phyloP scores from a whole-genome alignment of 1,140 invertebrate species.

The Luehdorfia chinensis region DNA sequence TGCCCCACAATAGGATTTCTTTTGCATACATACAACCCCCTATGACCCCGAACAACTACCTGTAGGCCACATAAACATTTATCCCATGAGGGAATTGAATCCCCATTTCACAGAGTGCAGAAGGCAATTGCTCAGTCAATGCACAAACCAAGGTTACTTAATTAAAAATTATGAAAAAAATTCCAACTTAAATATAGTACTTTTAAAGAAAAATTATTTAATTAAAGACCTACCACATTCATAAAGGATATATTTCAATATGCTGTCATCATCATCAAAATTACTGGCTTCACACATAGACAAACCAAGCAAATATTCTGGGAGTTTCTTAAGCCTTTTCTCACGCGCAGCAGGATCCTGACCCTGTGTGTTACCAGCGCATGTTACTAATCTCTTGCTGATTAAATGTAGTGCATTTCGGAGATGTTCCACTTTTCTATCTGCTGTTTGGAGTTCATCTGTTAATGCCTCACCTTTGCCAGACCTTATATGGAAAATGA shows the following conservation, averaged over 20 bases:
- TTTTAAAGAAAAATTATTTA: too few relatives aligned
- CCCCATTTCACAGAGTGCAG: too few relatives aligned
- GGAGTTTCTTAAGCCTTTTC: conserved; percentile 82
- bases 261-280: conserved; percentile 78
- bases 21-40: too few relatives aligned
- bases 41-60: too few relatives aligned
- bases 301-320: conserved; percentile 77
- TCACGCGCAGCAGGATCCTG: conserved; percentile 84
- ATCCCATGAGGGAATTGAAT: too few relatives aligned
- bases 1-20: too few relatives aligned
- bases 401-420: conserved; percentile 84
- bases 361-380: conserved; percentile 70
- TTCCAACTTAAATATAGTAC: too few relatives aligned
- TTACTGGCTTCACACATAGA: conserved; percentile 78
- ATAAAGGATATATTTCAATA: conserved; percentile 77
- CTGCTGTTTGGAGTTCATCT: conserved; percentile 91
- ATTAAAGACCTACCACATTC: conserved; percentile 81
- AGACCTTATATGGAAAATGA: conserved; percentile 78
- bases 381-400: conserved; percentile 80
- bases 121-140: too few relatives aligned
- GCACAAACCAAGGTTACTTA: too few relatives aligned
- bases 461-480: conserved; percentile 92
- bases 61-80: too few relatives aligned
- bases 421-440: conserved; percentile 92
- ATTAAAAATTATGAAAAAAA: too few relatives aligned